Conservation (phyloP, 2,113 vertebrate species). For the Mustelus asterias region DNA sequence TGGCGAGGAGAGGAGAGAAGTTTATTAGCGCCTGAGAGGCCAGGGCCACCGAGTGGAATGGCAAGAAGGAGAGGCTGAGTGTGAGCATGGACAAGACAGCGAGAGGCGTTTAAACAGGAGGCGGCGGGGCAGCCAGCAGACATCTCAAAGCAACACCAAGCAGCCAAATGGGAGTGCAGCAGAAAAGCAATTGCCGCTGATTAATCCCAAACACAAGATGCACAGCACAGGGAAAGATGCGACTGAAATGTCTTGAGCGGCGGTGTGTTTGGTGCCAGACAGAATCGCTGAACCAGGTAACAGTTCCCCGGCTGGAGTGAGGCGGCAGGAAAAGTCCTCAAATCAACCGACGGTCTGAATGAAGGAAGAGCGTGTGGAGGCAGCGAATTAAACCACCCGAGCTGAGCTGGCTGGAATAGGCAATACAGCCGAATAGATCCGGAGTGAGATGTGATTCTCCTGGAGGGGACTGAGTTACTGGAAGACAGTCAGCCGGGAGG, state of each 20-base stretch:
- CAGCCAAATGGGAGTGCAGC: neutral
- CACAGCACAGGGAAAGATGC: neutral
- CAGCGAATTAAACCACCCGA: neutral
- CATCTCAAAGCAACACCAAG: neutral
- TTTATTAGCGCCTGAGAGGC: neutral
- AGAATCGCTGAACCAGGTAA: neutral
- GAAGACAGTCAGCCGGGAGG: neutral
- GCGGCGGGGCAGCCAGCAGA: neutral
- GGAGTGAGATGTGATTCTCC: neutral
- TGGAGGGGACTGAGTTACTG: neutral
- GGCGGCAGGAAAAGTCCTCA: neutral
- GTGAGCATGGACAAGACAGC: neutral
- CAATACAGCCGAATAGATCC: no score
- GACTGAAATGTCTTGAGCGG: neutral
- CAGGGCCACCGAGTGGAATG: neutral
- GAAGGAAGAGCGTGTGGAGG: neutral
- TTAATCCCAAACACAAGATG: neutral
- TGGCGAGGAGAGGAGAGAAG: neutral
- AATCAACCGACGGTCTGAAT: neutral
- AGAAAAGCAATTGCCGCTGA: neutral
- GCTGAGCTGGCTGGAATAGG: neutral
- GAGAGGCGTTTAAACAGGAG: neutral
- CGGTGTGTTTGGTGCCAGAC: neutral
- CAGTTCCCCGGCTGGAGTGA: neutral
- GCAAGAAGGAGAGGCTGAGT: neutral